Base-by-base conservation (phyloP, 1,140 invertebrate species). In the Parapsyche elsis region DNA sequence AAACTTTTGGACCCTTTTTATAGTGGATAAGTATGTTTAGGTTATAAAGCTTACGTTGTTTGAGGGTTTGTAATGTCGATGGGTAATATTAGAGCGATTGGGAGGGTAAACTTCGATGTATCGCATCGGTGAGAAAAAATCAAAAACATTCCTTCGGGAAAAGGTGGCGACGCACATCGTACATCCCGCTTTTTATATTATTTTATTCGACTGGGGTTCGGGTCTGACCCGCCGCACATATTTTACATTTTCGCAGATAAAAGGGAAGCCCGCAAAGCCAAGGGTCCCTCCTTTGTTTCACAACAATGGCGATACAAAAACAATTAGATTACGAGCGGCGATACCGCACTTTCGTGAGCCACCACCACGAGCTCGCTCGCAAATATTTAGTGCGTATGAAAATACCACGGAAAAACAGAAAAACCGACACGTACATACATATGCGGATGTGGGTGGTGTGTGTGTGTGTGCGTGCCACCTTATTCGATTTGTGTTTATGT, bases 231-330 rank as follows among this genome's bases (percentile, higher is more conserved):
- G 46, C 12, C 16, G 71, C 71, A 75, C 53, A 77, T 77, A 77
- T 77, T 77, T 77, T 77, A 77, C 75, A 77, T 77, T 77, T 77
- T 77, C 75, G 26, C 75, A 77, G 75, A 64, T 77, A 77, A 64
- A 73, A 77, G 73, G 73, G 49, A 81, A 75, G 49, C 73, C 81
- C 57, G 59, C 21, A 78, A 78, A 82, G 76, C 70, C 76, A 82
- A 77, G 74, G 81, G 74, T 71, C 49, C 24, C 70, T 71, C 70
- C 76, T 77, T 80, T 82, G 79, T 79, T 82, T 82, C 80, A 80
- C 79, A 82, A 82, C 81, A 82, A 82, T 80, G 81, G 81, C 78
- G 81, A 82, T 82, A 82, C 81, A 82, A 82, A 82, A 82, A 82
- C 81, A 82, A 82, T 82, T 80, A 82, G 81, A 82, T 82, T 70